Conservation (phyloP, 2,888 invertebrate genomes). For the Agrotis puta region DNA sequence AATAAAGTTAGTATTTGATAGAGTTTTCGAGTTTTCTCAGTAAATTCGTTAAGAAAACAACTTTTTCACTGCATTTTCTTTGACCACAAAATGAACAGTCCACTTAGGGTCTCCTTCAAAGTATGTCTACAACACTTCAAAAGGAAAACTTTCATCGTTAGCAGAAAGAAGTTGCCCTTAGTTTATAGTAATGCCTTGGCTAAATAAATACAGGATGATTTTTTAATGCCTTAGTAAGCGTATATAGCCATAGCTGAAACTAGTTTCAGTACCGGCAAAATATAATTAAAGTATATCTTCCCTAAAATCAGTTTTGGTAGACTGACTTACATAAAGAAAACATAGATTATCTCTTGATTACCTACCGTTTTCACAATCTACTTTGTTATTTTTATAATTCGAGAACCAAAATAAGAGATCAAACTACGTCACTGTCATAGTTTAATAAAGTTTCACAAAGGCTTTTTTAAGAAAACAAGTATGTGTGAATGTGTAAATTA, state of each 20-base stretch:
- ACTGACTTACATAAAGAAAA: no score
- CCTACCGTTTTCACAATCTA: no score
- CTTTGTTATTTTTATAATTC: no score
- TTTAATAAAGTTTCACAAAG: no score
- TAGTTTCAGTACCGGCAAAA: no score
- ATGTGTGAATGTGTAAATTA: no score
- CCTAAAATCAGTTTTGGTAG: no score
- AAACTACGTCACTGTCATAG: no score
- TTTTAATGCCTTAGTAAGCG: conserved; percentile 7
- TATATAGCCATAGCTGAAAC: not conserved
- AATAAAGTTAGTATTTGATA: not conserved
- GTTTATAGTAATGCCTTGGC: conserved; percentile 4
- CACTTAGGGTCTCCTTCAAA: conserved; percentile 14
- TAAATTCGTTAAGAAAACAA: conserved; percentile 7
- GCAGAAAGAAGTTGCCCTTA: conserved; percentile 30
- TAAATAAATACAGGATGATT: conserved; percentile 22
- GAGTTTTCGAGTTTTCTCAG: conserved; percentile 1
- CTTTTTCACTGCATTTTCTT: conserved; percentile 31
- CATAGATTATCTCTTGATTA: no score
- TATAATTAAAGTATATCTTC: no score
- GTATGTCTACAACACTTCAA: conserved; percentile 18
- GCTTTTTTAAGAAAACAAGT: no score
- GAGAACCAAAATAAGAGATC: no score
- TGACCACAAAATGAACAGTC: conserved; percentile 37
- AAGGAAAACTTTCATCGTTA: conserved; percentile 49